Evolutionary conservation across 2,888 invertebrate species (phyloP), one percentile per base, ranked within the genome.

Genomic region (Ophraella communa): DNA sequence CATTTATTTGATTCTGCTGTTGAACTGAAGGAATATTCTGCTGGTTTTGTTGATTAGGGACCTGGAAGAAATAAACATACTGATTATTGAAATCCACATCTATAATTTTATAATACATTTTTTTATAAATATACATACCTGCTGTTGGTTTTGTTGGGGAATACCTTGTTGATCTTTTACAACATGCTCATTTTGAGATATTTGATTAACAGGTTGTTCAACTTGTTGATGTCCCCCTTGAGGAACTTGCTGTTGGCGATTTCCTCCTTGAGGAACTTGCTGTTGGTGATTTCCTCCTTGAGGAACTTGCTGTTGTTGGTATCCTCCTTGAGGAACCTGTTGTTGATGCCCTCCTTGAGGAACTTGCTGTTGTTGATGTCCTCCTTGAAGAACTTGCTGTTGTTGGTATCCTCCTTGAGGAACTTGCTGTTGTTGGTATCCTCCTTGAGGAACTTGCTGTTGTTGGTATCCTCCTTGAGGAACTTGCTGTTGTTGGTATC

Each of bases 41-140:
- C 39, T 74, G 77, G 44, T 75, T 78, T 49, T 75, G 57, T 35
- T 39, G 57, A 57, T 30, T n/a, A 47, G 14, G 33, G 17, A 39
- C 14, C 39, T 39, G 17, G 14, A 39, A 39, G 17, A 39, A 39
- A 39, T 14, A 14, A 39, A 14, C 5, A 39, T 11, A n/a, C n/a
- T n/a, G n/a, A n/a, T n/a, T n/a, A n/a, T n/a, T n/a, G n/a, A n/a
- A 30, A 3, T 30, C 30, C 8, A 30, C 14, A 17, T 39, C 5
- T 39, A 17, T 8, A 7, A 17, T 14, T 2, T 30, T 4, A 8
- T 10, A 30, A 10, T 10, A 30, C 7, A 30, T 30, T 3, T 2
- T 30, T 3, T 30, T 30, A n/a, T n/a, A n/a, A n/a, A n/a, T n/a
- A n/a, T 7, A 17, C 39, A 7, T 39, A 39, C 39, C 39, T 39